A percentile compares a stretch with the other conserved stretches of the same genome.
Conservation (phyloP, 2,113 vertebrate species). For the Pygathrix nemaeus region DNA sequence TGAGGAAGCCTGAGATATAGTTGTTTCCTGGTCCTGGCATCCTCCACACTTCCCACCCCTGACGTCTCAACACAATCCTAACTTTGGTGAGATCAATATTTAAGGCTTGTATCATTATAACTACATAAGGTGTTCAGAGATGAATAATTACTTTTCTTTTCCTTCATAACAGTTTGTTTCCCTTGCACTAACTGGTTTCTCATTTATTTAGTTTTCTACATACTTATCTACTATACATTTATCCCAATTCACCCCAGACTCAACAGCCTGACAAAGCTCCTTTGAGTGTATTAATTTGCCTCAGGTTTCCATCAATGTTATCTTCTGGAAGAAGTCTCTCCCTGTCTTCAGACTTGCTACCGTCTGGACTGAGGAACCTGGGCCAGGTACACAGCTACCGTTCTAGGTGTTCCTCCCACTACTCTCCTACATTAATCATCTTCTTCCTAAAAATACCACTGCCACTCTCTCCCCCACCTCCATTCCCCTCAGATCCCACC, state of each 20-base stretch:
- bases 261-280: neutral
- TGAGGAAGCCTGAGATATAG: neutral
- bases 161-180: neutral
- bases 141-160: neutral
- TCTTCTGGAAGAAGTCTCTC: neutral
- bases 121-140: neutral
- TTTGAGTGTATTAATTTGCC: neutral
- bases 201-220: slow-evolving; percentile 7
- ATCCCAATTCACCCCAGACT: neutral
- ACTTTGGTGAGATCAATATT: neutral
- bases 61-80: neutral
- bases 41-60: neutral
- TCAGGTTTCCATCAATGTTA: neutral
- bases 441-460: neutral
- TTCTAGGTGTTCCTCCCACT: neutral
- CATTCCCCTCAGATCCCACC: neutral
- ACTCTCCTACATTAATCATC: too few relatives aligned
- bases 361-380: neutral
- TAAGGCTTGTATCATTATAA: neutral
- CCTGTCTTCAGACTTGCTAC: neutral
- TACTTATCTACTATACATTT: neutral
- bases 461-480: neutral
- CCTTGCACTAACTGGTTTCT: neutral
- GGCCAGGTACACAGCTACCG: neutral
- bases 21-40: neutral